phyloP scores from a whole-genome alignment of 2,888 invertebrate species.

The Ectemnius continuus region DNA sequence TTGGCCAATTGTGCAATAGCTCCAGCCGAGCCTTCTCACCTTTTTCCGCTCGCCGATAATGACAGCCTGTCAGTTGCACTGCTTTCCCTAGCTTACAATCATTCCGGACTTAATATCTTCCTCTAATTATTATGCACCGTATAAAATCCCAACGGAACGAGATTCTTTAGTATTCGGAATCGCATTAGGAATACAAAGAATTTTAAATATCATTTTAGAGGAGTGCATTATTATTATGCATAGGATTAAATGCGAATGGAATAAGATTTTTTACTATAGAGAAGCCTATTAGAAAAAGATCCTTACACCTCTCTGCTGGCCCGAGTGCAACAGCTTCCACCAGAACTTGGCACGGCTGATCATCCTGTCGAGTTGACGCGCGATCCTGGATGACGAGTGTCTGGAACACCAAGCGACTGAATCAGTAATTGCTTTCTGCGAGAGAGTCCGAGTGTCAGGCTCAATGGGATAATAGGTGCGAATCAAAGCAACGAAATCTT shows the following conservation, averaged over 20 bases:
- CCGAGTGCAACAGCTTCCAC: slow-evolving; percentile 69
- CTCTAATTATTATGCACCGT: too few species aligned
- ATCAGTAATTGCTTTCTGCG: neutral
- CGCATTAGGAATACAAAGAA: too few species aligned
- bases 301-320: slow-evolving; percentile 71
- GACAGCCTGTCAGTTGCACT: neutral
- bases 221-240: too few species aligned
- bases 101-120: too few species aligned
- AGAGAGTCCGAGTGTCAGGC: too few species aligned
- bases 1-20: slow-evolving; percentile 28
- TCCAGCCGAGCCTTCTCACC: slow-evolving; percentile 2
- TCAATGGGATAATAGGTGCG: too few species aligned
- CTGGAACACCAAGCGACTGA: neutral
- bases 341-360: slow-evolving; percentile 67
- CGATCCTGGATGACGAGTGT: neutral
- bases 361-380: slow-evolving; percentile 50
- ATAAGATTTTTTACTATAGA: too few species aligned
- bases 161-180: too few species aligned
- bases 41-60: neutral
- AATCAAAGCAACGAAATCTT: too few species aligned
- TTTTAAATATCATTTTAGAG: too few species aligned
- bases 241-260: too few species aligned
- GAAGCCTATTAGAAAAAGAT: neutral
- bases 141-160: too few species aligned
- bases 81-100: neutral